These are phyloP conservation scores for Cebidichthys violaceus DNA, from an alignment of 2,113 vertebrate species.

Conservation along the genomic window DNA sequence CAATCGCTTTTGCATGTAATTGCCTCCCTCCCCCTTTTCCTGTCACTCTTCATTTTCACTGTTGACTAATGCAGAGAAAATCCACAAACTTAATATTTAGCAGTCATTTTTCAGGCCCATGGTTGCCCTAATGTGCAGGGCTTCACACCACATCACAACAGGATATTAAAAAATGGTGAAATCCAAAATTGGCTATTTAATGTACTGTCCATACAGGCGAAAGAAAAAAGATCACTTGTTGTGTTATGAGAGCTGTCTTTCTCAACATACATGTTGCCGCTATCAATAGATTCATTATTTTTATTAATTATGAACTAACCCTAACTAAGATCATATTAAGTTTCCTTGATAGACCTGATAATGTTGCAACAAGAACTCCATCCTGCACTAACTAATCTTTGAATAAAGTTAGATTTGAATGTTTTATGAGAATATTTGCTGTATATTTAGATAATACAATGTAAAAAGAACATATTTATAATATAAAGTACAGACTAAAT, in stretches of 20 bases:
- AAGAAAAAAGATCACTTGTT: neutral
- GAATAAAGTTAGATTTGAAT: neutral
- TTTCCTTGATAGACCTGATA: no score
- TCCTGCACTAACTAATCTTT: neutral
- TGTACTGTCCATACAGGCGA: neutral
- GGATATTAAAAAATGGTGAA: neutral
- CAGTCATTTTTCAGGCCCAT: constrained; percentile 15
- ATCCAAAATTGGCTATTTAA: neutral
- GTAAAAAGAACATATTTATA: neutral
- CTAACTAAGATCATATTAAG: neutral
- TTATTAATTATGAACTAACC: neutral
- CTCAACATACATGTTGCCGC: neutral
- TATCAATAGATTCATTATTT: neutral
- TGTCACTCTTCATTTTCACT: constrained; percentile 24
- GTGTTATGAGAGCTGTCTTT: neutral
- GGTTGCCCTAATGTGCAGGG: constrained; percentile 19
- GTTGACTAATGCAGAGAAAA: constrained; percentile 35
- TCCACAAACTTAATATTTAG: constrained; percentile 7
- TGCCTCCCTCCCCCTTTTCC: constrained; percentile 22
- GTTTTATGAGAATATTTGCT: neutral
- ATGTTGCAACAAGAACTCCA: neutral
- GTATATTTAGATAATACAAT: neutral
- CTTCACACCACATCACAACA: constrained; percentile 18
- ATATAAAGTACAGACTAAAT: neutral
- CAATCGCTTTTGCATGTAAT: constrained; percentile 42